Conservation (phyloP, 2,113 vertebrate genomes). For the Ceyx cyanopectus region DNA sequence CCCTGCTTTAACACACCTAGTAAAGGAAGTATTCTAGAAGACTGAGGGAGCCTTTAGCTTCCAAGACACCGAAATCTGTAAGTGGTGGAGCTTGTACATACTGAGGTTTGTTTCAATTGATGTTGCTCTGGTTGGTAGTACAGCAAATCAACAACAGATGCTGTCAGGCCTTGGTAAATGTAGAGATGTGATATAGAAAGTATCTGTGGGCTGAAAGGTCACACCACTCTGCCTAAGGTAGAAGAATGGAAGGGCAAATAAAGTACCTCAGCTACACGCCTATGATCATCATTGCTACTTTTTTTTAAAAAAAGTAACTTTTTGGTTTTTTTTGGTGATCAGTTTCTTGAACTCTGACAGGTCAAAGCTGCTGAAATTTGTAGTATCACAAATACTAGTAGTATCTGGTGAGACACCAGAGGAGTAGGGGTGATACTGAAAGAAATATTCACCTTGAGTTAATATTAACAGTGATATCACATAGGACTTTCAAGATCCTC, state of each 20-base stretch:
- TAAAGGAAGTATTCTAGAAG: not conserved
- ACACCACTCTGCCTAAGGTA: accelerated
- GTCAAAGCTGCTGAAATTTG: not conserved
- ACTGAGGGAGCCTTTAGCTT: not conserved
- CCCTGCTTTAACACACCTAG: not conserved
- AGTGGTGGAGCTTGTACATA: not conserved
- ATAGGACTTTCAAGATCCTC: not conserved
- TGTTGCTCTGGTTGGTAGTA: not conserved
- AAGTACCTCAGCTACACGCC: not conserved
- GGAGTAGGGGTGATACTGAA: not conserved
- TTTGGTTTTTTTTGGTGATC: too few species aligned
- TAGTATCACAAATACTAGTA: not conserved
- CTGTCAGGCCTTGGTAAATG: not conserved
- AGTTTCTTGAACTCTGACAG: not conserved
- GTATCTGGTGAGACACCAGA: not conserved
- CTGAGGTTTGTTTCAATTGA: not conserved
- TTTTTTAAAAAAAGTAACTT: not conserved
- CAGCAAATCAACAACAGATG: not conserved
- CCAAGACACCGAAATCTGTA: not conserved
- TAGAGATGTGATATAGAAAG: not conserved
- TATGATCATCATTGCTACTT: not conserved
- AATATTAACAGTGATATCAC: not conserved
- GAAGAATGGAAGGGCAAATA: not conserved
- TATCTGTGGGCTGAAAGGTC: not conserved
- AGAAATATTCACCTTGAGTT: not conserved